Evolutionary conservation across 1,140 invertebrate genomes (phyloP).

Genomic region (Drosophila kepulauana): DNA sequence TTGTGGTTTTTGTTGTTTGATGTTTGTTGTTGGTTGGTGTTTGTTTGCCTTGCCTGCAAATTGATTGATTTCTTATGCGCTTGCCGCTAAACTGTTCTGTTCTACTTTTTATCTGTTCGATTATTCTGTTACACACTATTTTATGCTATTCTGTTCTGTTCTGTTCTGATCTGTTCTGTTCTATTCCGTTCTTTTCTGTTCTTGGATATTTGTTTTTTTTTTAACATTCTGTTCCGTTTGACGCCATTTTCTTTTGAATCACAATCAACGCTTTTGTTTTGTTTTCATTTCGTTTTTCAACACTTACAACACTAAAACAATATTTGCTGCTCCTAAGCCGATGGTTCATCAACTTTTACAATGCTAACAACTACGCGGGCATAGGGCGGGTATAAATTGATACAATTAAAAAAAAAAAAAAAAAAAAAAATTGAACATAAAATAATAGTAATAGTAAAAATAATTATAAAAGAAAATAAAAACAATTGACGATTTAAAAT

Average conservation of each 20-base stretch:
- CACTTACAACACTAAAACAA: constrained; percentile 65
- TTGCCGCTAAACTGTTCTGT: constrained; percentile 51
- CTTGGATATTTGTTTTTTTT: constrained; percentile 18
- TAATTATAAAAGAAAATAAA: constrained; percentile 23
- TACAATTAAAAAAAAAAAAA: constrained; percentile 33
- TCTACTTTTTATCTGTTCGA: constrained; percentile 18
- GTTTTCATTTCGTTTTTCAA: constrained; percentile 45
- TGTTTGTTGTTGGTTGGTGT: constrained; percentile 2
- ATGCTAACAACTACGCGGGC: constrained; percentile 48
- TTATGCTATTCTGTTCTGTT: constrained; percentile 30
- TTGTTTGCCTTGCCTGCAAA: constrained; percentile 1
- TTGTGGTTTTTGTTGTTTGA: neutral
- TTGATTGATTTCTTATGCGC: constrained; percentile 55
- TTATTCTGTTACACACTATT: constrained; percentile 30
- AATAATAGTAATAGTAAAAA: neutral
- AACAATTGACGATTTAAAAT: constrained; percentile 21
- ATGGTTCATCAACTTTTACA: constrained; percentile 17
- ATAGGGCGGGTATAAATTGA: neutral
- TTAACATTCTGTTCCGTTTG: constrained; percentile 30
- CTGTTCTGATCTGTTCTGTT: constrained; percentile 18
- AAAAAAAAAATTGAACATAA: constrained; percentile 8
- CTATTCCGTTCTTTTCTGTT: constrained; percentile 31
- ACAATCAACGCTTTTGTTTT: constrained; percentile 76
- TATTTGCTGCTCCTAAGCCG: constrained; percentile 13
- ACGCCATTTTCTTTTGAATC: constrained; percentile 63